Evolutionary conservation across 2,113 vertebrate species (phyloP), one percentile per base, ranked within the genome.

Genomic region (Vimba vimba): DNA sequence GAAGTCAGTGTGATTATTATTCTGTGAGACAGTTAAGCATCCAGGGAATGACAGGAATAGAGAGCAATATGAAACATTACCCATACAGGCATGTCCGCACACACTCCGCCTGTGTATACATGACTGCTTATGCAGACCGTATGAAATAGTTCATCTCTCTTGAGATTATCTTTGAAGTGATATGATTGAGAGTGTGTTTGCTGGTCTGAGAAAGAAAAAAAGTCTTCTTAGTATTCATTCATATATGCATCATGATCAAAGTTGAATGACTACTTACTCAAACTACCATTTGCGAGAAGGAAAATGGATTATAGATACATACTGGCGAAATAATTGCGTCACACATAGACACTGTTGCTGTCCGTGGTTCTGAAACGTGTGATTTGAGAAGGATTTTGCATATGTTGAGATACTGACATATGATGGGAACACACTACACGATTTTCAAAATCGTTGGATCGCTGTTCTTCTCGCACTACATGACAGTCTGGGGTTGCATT

Each of bases 1-100:
- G 68, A 17, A 45, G 69, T 43, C 69, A 19, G 17, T 82, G 73
- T 85, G 83, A 85, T 78, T 75, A 78, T 77, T 85, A 82, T 82
- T 88, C 71, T 60, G 21, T 77, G 83, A 85, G 78, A 81, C 86
- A 87, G 86, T 81, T 87, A 80, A 66, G 68, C 85, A 86, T 81
- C 71, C 71, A 83, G 55, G 71, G 79, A 86, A 43, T 86, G 71
- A 77, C 59, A 57, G 52, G 55, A 86, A 75, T 52, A 80, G 85
- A 80, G 50, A 55, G 52, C 66, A 80, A 45, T 62, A 86, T 80
- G n/a, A 76, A 80, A 86, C 66, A 73, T 50, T 71, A 71, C 36
- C 52, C 12, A 17, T 19, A 79, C n/a, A 71, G 47, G 25, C 62
- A 69, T 36, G 69, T 69, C 62, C 12, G 4, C 68, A 59, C 60